These are phyloP conservation scores for Antitype chi DNA, from an alignment of 2,888 invertebrate species.

Conservation along the genomic window DNA sequence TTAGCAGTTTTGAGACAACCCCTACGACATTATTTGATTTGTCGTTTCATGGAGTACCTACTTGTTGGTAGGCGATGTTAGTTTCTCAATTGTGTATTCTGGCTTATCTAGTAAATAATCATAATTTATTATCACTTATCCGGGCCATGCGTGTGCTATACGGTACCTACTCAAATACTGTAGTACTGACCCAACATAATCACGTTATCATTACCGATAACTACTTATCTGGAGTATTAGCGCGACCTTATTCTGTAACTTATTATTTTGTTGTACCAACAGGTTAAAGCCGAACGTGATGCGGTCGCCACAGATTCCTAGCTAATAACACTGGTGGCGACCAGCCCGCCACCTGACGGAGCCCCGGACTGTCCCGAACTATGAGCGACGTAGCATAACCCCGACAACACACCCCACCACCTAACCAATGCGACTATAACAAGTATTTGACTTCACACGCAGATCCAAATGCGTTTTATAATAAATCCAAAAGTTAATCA, in stretches of 20 bases:
- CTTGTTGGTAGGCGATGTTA: not conserved
- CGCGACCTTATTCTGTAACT: slow-evolving; percentile 12
- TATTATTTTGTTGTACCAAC: slow-evolving; percentile 81
- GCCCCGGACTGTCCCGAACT: slow-evolving; percentile 63
- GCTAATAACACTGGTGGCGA: slow-evolving; percentile 81
- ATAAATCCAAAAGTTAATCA: slow-evolving; percentile 29
- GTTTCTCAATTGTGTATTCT: not conserved
- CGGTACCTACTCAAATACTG: slow-evolving; percentile 6
- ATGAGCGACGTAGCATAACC: slow-evolving; percentile 51
- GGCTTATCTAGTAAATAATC: slow-evolving; percentile 18
- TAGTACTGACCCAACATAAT: slow-evolving; percentile 4
- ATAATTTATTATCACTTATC: slow-evolving; percentile 26
- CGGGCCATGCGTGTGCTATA: not conserved
- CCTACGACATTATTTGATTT: not conserved
- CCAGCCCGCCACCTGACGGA: slow-evolving; percentile 66
- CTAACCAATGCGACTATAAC: slow-evolving; percentile 16
- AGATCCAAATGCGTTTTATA: slow-evolving; percentile 21
- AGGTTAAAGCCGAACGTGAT: slow-evolving; percentile 93
- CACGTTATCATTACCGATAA: slow-evolving; percentile 41
- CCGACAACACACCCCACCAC: slow-evolving; percentile 21
- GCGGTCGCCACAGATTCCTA: slow-evolving; percentile 90
- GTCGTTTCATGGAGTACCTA: not conserved
- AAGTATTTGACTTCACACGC: slow-evolving; percentile 33
- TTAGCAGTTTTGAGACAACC: slow-evolving; percentile 1
- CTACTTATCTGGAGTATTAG: slow-evolving; percentile 19